Evolutionary conservation across 2,888 invertebrate genomes (phyloP).

Genomic region (Heliconius hortense): DNA sequence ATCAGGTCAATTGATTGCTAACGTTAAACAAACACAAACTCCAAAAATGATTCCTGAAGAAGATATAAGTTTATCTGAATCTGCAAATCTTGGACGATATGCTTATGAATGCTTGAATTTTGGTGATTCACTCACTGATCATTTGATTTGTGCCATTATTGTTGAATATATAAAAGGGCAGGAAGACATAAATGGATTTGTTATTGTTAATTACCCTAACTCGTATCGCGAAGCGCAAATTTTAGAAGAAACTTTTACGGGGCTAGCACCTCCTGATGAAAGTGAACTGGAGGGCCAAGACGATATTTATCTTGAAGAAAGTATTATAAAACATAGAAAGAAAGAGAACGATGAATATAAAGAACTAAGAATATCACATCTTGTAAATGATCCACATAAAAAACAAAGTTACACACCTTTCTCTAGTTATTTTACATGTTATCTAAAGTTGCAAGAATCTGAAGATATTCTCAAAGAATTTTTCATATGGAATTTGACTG

Average conservation of each 20-base stretch:
- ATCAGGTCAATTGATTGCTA: slow-evolving; percentile 56
- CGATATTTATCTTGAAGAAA: slow-evolving; percentile 71
- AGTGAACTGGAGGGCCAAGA: slow-evolving; percentile 61
- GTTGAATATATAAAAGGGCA: slow-evolving; percentile 82
- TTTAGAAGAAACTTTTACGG: slow-evolving; percentile 83
- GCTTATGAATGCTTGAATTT: slow-evolving; percentile 77
- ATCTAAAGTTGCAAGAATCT: slow-evolving; percentile 74
- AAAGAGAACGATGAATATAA: slow-evolving; percentile 65
- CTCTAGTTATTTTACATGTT: slow-evolving; percentile 82
- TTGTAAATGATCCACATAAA: slow-evolving; percentile 79
- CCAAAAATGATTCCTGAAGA: slow-evolving; percentile 83
- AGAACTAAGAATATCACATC: slow-evolving; percentile 68
- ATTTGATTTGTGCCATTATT: slow-evolving; percentile 81
- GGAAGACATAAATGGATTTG: slow-evolving; percentile 79
- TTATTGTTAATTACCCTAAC: slow-evolving; percentile 84
- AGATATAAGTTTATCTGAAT: slow-evolving; percentile 72
- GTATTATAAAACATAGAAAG: slow-evolving; percentile 63
- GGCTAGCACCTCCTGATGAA: slow-evolving; percentile 71
- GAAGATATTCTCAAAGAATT: slow-evolving; percentile 69
- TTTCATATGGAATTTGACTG: slow-evolving; percentile 67
- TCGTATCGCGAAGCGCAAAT: slow-evolving; percentile 81
- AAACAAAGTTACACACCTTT: slow-evolving; percentile 60
- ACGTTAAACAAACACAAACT: slow-evolving; percentile 82
- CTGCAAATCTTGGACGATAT: slow-evolving; percentile 81
- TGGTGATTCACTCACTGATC: slow-evolving; percentile 80